These are phyloP conservation scores for Catocala sponsa DNA, from an alignment of 2,888 invertebrate genomes.

Conservation along the genomic window DNA sequence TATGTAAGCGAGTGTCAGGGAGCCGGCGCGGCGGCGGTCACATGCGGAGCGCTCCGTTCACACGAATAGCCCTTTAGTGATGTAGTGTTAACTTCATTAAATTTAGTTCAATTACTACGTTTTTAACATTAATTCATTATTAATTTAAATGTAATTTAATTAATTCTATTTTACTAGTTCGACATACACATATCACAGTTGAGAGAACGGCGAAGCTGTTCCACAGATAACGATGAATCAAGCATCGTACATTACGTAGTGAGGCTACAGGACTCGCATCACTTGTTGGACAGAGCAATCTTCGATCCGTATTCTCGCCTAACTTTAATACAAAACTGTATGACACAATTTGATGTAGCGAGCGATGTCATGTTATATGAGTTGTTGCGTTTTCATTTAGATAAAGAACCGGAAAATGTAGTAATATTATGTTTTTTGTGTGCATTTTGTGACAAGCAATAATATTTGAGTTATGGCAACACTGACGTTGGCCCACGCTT, in stretches of 20 bases:
- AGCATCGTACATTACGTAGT: constrained; percentile 1
- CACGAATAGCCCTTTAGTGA: constrained; percentile 48
- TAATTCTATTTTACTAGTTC: constrained; percentile 33
- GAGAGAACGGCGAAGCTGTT: constrained; percentile 23
- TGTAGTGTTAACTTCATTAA: constrained; percentile 48
- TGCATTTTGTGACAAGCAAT: neutral
- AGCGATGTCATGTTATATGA: neutral
- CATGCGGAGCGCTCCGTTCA: constrained; percentile 39
- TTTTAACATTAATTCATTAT: constrained; percentile 46
- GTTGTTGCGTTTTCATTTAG: neutral
- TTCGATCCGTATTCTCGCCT: too few relatives aligned
- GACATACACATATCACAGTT: constrained; percentile 37
- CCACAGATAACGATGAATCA: constrained; percentile 21
- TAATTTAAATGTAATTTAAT: constrained; percentile 46
- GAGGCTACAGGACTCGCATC: neutral
- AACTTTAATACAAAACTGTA: neutral
- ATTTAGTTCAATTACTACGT: constrained; percentile 49
- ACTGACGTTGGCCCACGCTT: neutral
- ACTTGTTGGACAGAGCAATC: constrained; percentile 20
- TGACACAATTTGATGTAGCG: neutral
- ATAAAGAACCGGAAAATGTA: constrained; percentile 1
- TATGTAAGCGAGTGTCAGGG: constrained; percentile 37
- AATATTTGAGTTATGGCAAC: neutral
- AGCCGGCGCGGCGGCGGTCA: constrained; percentile 5
- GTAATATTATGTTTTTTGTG: constrained; percentile 1